phyloP scores from a whole-genome alignment of 2,888 invertebrate genomes.

The Agrochola circellaris region DNA sequence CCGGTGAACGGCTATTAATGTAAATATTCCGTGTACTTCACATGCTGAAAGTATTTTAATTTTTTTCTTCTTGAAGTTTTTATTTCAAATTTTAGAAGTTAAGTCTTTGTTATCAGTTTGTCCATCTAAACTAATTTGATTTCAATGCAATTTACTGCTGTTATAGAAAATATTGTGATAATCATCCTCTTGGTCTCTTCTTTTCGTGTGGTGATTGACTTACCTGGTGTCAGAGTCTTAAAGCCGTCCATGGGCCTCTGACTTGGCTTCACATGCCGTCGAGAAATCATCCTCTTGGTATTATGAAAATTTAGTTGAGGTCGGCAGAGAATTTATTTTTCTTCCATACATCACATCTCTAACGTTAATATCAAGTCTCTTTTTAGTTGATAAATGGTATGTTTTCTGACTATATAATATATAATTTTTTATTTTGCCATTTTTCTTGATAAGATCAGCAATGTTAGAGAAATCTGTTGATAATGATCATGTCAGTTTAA shows the following conservation, averaged over 20 bases:
- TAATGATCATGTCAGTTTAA: background rate
- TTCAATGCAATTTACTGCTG: background rate
- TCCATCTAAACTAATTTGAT: background rate
- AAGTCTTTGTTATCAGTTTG: background rate
- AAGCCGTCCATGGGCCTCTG: too few species aligned
- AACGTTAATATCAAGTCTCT: background rate
- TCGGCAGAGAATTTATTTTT: background rate
- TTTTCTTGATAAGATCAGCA: background rate
- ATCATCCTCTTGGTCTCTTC: background rate
- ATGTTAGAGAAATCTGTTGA: background rate
- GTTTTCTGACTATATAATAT: too few species aligned
- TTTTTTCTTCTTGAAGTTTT: background rate
- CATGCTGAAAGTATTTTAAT: background rate
- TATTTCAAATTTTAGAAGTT: background rate
- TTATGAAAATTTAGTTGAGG: background rate
- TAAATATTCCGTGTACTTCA: conserved; percentile 44
- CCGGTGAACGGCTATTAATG: conserved; percentile 27
- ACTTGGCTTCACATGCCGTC: too few species aligned
- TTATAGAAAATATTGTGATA: background rate
- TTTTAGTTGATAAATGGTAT: background rate
- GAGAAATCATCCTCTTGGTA: too few species aligned
- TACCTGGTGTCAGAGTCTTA: too few species aligned
- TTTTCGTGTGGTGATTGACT: too few species aligned
- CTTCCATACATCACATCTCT: background rate
- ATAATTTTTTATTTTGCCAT: background rate